Base-by-base conservation (phyloP, 2,888 invertebrate species). In the Zygothrica quintamaculata region DNA sequence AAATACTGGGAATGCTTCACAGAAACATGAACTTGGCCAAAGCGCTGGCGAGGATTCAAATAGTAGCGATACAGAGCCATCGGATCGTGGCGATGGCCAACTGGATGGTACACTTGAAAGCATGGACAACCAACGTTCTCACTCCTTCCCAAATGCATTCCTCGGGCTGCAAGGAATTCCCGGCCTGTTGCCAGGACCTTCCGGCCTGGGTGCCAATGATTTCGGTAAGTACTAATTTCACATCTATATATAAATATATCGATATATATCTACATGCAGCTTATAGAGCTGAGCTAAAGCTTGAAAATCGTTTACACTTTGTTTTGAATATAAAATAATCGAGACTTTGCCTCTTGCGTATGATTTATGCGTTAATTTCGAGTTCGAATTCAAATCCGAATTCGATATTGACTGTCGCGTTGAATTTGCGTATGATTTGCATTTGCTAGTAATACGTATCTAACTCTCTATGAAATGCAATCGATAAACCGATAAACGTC, bases 181-280 rank as follows among this genome's bases (percentile, higher is more conserved):
- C 92, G 96, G 96, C 87, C 93, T 97, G 80, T 92, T 97, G 90
- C 96, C 97, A 66, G 96, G 97, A 87, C 96, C 96, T 31, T 97
- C 97, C 71, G 96, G 96, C 88, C 95, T 96, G 91, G 93, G 93
- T 88, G 93, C 95, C 91, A 95, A 95, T 91, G 96, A 95, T 92
- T 96, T 96, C 92, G 95, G 95, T 95, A 92, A 95, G 95, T 94
- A 33, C 3, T 36, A 37, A 18, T 29, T 43, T 40, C 7, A 11
- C 1, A 0, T 43, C 7, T 1, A 31, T 39, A 36, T 15, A 1
- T 42, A 6, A 13, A 16, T 26, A 25, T 29, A 31, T 40, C 18
- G 18, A 5, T 48, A 52, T 67, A 48, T 40, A 74, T 7, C n/a
- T n/a, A n/a, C n/a, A n/a, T n/a, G 13, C 12, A 42, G 57, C 48